Percentiles rank a stretch among this genome's conserved stretches.
These are phyloP conservation scores for Machaerirhynchus nigripectus DNA, from an alignment of 2,113 vertebrate species.

Conservation along the genomic window DNA sequence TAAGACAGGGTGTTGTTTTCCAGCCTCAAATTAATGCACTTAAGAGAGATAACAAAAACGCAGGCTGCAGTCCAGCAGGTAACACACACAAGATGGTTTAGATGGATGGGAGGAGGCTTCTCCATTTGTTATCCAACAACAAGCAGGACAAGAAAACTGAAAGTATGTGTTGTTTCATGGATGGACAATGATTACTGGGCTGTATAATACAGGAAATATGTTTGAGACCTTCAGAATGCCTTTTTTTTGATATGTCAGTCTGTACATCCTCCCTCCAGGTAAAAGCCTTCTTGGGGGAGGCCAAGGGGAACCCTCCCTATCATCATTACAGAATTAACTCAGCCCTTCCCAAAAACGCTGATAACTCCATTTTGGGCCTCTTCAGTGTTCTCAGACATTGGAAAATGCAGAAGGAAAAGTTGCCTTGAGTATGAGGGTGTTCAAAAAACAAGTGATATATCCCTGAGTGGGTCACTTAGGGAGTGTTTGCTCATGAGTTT, in stretches of 20 bases:
- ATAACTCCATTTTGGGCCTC: background rate
- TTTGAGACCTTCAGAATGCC: background rate
- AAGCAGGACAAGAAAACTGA: background rate
- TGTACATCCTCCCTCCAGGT: background rate
- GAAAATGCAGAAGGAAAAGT: background rate
- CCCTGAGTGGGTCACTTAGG: background rate
- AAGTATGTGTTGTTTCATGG: background rate
- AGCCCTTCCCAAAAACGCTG: background rate
- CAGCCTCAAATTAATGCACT: background rate
- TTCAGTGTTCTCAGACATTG: background rate
- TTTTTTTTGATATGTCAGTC: background rate
- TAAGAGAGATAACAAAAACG: background rate
- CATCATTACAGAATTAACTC: background rate
- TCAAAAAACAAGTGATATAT: background rate
- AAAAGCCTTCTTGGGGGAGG: background rate
- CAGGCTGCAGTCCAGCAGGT: background rate
- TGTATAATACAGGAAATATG: background rate
- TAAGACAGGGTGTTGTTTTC: background rate
- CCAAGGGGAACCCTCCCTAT: background rate
- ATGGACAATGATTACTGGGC: background rate
- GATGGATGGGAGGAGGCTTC: background rate
- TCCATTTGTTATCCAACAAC: background rate
- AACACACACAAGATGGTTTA: background rate
- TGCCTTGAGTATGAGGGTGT: background rate
- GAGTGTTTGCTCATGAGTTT: background rate